phyloP scores from a whole-genome alignment of 2,113 vertebrate genomes.

The Triplophysa rosa region DNA sequence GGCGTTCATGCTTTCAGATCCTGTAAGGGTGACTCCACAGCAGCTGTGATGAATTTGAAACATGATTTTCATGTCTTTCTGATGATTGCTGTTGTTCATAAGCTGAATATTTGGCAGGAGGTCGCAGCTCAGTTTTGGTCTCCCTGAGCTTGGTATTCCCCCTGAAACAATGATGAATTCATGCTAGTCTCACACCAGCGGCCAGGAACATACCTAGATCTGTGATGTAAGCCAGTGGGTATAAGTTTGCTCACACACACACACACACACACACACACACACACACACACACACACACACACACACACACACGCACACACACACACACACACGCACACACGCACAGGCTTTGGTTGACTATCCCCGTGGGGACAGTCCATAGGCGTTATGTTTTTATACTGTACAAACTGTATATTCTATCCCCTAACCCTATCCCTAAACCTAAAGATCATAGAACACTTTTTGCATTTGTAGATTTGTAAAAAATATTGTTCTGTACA shows the following conservation, averaged over 20 bases:
- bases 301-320: too few species aligned
- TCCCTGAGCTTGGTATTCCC: neutral
- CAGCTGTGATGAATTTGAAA: conserved; percentile 5
- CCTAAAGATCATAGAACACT: too few species aligned
- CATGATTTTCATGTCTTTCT: neutral
- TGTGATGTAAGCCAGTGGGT: neutral
- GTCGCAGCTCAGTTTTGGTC: neutral
- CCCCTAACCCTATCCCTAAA: too few species aligned
- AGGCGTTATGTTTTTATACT: too few species aligned
- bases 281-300: too few species aligned
- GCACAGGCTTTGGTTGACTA: too few species aligned
- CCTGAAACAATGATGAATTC: neutral
- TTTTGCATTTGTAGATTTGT: too few species aligned
- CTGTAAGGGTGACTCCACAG: neutral
- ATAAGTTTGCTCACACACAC: conserved; percentile 34
- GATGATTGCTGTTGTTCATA: neutral
- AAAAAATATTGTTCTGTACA: too few species aligned
- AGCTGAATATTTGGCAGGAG: neutral
- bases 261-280: too few species aligned
- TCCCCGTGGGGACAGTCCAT: too few species aligned
- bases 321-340: too few species aligned
- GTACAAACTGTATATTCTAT: too few species aligned
- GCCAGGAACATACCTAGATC: neutral
- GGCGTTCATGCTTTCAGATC: neutral
- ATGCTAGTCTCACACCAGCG: neutral